Percentiles rank a stretch among this genome's conserved stretches.
Conservation (phyloP, 1,140 invertebrate genomes). For the Nasonia vitripennis region DNA sequence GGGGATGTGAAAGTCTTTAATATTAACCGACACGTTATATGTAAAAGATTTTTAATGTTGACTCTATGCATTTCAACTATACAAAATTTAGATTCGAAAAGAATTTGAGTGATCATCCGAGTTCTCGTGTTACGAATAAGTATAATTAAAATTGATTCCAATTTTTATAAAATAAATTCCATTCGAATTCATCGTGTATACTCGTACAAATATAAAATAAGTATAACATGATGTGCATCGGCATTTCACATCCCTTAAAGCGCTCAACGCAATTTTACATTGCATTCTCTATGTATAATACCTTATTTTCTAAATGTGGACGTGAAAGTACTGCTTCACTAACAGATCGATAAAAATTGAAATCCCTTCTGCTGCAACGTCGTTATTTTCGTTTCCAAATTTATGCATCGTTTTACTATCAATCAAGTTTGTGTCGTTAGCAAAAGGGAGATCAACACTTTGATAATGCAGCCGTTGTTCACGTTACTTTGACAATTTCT, state of each 20-base stretch:
- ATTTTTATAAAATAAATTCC: constrained; percentile 32
- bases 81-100: too few relatives aligned
- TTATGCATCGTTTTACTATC: not conserved
- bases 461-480: not conserved
- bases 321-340: not conserved
- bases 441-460: not conserved
- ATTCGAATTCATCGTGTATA: constrained; percentile 15
- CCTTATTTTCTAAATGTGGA: not conserved
- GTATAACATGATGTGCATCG: not conserved
- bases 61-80: too few relatives aligned
- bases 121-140: too few relatives aligned
- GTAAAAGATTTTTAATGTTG: not conserved
- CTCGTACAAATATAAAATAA: not conserved
- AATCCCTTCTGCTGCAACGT: not conserved
- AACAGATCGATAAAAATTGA: not conserved
- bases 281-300: not conserved
- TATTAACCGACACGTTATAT: not conserved
- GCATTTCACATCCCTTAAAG: constrained; percentile 28
- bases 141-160: not conserved
- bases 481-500: not conserved
- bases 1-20: constrained; percentile 13
- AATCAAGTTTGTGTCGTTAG: too few relatives aligned
- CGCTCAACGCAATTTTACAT: not conserved
- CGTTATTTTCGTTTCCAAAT: not conserved
- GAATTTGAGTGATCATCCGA: not conserved